phyloP scores from a whole-genome alignment of 1,140 invertebrate genomes.

The Glossosoma conforme region DNA sequence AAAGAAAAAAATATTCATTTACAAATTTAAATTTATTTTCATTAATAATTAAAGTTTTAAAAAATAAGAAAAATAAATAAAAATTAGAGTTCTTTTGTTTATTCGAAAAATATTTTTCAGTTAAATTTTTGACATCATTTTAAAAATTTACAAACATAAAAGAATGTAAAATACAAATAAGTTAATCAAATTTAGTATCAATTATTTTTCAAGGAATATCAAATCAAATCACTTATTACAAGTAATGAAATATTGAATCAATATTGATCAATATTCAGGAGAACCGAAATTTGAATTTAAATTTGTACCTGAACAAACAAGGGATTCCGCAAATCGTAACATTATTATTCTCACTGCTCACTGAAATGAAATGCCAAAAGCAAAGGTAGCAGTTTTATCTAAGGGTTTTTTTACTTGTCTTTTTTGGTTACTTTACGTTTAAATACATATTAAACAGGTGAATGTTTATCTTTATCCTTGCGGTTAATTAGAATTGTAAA shows the following conservation, averaged over 20 bases:
- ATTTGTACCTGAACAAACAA: constrained; percentile 29
- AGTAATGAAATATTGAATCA: constrained; percentile 9
- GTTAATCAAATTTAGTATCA: too few relatives aligned
- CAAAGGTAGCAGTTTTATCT: too few relatives aligned
- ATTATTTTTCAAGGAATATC: not conserved
- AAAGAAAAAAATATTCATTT: too few relatives aligned
- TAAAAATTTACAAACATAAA: too few relatives aligned
- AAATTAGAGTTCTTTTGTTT: too few relatives aligned
- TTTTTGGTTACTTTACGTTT: constrained; percentile 26
- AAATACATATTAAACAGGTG: constrained; percentile 32
- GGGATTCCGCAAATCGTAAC: constrained; percentile 11
- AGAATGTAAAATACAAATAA: too few relatives aligned
- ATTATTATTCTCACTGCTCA: constrained; percentile 26
- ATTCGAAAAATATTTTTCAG: too few relatives aligned
- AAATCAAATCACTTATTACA: constrained; percentile 13
- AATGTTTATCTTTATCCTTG: constrained; percentile 25
- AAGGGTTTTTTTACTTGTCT: not conserved
- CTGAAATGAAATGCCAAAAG: constrained; percentile 12
- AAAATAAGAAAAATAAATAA: too few relatives aligned
- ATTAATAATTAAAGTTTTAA: too few relatives aligned
- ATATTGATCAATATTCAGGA: constrained; percentile 26
- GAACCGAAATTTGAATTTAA: constrained; percentile 21
- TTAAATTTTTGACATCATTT: too few relatives aligned
- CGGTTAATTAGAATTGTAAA: constrained; percentile 27
- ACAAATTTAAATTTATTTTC: too few relatives aligned